Evolutionary conservation across 2,797 vertebrate genomes (phyloP).

Genomic region (Sebastes hubbsi): DNA sequence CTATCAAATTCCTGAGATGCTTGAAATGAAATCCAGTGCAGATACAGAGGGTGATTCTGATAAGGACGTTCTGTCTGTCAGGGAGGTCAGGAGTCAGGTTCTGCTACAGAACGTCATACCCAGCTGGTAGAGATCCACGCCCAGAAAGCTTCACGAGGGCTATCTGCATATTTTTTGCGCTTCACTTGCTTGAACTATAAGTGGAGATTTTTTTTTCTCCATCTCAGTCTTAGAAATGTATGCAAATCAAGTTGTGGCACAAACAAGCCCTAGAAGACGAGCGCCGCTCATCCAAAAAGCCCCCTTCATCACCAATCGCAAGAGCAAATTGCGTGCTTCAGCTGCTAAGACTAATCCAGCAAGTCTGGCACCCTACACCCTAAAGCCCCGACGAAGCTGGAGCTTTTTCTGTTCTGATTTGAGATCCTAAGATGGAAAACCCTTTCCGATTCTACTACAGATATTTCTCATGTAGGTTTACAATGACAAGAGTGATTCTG

Average conservation of each 20-base stretch:
- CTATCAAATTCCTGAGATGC: constrained; percentile 25
- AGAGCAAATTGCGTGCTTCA: constrained; percentile 64
- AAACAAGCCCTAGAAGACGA: constrained; percentile 58
- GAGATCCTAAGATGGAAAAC: constrained; percentile 44
- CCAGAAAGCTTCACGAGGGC: not conserved
- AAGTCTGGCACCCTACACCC: constrained; percentile 58
- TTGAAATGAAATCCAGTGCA: constrained; percentile 9
- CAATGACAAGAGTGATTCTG: not conserved
- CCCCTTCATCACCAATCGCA: constrained; percentile 57
- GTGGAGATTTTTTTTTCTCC: constrained; percentile 23
- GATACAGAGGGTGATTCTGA: constrained; percentile 10
- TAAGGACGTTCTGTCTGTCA: not conserved
- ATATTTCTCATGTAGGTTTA: constrained; percentile 20
- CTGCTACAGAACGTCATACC: not conserved
- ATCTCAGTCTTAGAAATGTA: constrained; percentile 45
- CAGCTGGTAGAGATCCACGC: constrained; percentile 9
- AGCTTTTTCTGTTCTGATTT: constrained; percentile 55
- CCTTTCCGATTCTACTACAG: not conserved
- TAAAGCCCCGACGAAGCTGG: constrained; percentile 31
- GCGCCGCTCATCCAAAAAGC: constrained; percentile 56
- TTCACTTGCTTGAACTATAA: constrained; percentile 35
- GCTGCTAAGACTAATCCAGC: constrained; percentile 73
- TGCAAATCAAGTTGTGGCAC: constrained; percentile 58
- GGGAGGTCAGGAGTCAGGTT: constrained; percentile 12
- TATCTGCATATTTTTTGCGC: constrained; percentile 59